These are phyloP conservation scores for Coluber constrictor DNA, from an alignment of 2,797 vertebrate species.

Conservation along the genomic window DNA sequence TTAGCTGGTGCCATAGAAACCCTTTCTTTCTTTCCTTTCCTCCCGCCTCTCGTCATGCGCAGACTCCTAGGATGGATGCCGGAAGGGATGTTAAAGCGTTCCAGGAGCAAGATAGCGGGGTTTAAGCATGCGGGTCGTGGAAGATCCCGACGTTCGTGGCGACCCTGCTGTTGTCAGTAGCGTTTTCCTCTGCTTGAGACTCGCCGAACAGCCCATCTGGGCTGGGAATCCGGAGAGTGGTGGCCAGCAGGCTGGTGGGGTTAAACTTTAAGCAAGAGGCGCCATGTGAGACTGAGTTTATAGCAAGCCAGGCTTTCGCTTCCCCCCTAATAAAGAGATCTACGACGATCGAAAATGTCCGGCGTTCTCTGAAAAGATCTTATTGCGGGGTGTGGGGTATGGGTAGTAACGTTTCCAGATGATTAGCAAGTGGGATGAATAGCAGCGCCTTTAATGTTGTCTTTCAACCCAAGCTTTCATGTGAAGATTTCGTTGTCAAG, in stretches of 20 bases:
- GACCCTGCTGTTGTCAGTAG: background rate
- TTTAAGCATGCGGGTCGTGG: background rate
- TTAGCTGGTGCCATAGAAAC: slow-evolving; percentile 20
- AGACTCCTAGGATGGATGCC: background rate
- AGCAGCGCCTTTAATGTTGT: background rate
- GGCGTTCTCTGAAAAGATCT: background rate
- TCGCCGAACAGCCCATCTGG: background rate
- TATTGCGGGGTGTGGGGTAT: no score
- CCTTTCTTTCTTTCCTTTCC: no score
- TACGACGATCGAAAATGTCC: background rate
- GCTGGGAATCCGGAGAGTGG: background rate
- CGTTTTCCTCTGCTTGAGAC: background rate
- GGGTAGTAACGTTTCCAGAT: background rate
- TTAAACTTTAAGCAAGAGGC: background rate
- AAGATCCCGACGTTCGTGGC: background rate
- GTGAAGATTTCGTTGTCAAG: background rate
- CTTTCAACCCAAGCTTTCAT: background rate
- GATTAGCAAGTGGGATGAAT: background rate
- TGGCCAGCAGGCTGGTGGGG: background rate
- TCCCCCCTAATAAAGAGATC: no score
- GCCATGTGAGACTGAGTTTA: background rate
- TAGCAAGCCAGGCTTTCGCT: background rate
- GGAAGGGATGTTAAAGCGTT: background rate
- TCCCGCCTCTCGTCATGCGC: background rate
- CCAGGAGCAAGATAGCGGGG: rapidly evolving